These are phyloP conservation scores for Paradoxurus hermaphroditus DNA, from an alignment of 2,113 vertebrate species.

Conservation along the genomic window DNA sequence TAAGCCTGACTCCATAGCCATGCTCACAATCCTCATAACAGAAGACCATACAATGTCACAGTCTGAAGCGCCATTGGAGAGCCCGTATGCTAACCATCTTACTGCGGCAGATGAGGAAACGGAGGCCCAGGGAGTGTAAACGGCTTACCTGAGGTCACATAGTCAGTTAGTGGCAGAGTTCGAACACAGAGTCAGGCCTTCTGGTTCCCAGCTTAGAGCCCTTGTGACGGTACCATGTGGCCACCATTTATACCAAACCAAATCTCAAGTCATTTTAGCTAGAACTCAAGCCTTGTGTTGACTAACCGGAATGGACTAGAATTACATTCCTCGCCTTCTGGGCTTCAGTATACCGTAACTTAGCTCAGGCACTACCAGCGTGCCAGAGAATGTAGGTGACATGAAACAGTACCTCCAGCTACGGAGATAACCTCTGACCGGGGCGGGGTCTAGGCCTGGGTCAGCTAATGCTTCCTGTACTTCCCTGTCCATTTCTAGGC, in stretches of 20 bases:
- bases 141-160: neutral
- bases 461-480: neutral
- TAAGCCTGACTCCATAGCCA: neutral
- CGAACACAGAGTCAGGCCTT: neutral
- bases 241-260: neutral
- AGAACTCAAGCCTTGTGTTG: neutral
- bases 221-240: neutral
- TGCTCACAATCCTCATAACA: too few species aligned
- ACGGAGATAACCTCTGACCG: neutral
- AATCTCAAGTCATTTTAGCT: neutral
- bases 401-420: neutral
- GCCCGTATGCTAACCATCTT: neutral
- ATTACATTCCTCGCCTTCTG: neutral
- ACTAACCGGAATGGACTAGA: neutral
- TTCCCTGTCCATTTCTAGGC: neutral
- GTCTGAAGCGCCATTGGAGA: neutral
- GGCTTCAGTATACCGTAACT: neutral
- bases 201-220: neutral
- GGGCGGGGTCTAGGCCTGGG: neutral
- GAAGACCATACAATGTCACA: neutral
- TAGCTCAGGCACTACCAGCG: neutral
- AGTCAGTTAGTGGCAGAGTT: neutral
- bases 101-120: neutral
- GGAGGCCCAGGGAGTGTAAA: neutral
- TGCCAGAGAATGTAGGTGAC: neutral